Evolutionary conservation across 2,888 invertebrate species (phyloP).

Genomic region (Euclidia mi): DNA sequence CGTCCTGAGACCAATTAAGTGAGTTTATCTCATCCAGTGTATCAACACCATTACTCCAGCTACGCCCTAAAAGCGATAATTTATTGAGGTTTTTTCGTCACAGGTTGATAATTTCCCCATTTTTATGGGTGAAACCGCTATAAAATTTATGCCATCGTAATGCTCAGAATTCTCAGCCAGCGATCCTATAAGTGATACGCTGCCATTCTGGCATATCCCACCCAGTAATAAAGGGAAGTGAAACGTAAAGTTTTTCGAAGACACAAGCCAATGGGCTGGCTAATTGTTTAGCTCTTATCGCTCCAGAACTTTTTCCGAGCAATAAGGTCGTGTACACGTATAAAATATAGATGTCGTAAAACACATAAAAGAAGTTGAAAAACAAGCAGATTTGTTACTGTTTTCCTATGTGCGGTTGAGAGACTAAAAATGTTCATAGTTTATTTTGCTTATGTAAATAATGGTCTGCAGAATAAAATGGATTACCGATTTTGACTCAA

Average conservation of each 20-base stretch:
- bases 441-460: no score
- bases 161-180: constrained; percentile 55
- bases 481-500: no score
- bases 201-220: constrained; percentile 45
- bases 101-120: constrained; percentile 74
- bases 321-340: constrained; percentile 39
- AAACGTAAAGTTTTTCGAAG: constrained; percentile 42
- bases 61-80: constrained; percentile 65
- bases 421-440: no score
- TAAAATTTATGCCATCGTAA: constrained; percentile 74
- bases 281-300: constrained; percentile 52
- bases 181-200: constrained; percentile 72
- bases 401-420: constrained; percentile 15
- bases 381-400: constrained; percentile 11
- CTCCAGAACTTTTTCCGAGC: constrained; percentile 37
- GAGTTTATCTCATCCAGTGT: constrained; percentile 50
- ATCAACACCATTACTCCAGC: constrained; percentile 52
- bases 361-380: constrained; percentile 20
- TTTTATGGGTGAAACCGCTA: constrained; percentile 70
- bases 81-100: constrained; percentile 72
- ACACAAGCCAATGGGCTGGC: constrained; percentile 27
- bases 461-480: no score
- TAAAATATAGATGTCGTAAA: constrained; percentile 48
- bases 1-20: constrained; percentile 46
- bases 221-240: constrained; percentile 44